Percentiles rank a stretch among this genome's conserved stretches.
Conservation (phyloP, 2,797 vertebrate genomes). For the Chaetophractus vellerosus region DNA sequence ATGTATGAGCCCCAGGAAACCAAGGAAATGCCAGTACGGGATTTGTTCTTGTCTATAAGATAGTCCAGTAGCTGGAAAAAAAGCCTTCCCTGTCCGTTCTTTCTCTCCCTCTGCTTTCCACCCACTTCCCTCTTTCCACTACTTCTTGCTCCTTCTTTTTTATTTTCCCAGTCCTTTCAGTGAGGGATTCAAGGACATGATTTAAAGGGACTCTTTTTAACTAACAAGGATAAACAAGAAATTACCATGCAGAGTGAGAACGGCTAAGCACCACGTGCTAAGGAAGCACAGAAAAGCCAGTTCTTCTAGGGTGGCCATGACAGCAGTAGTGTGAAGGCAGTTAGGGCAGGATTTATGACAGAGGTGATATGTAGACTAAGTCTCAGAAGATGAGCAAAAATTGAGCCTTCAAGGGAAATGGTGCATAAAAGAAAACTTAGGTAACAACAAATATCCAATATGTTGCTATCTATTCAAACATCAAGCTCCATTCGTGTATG, state of each 20-base stretch:
- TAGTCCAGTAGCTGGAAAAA: not conserved
- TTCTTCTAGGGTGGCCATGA: accelerated
- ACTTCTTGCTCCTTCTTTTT: accelerated
- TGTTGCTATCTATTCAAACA: not conserved
- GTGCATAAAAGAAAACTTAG: not conserved
- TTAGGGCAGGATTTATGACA: accelerated
- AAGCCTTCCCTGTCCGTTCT: not conserved
- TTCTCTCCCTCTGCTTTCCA: not conserved
- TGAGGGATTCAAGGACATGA: not conserved
- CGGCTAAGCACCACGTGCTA: accelerated
- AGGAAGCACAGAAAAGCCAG: not conserved
- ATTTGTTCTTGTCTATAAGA: not conserved
- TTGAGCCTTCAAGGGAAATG: not conserved
- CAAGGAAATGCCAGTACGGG: not conserved
- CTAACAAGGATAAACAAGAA: not conserved
- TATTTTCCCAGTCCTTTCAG: not conserved
- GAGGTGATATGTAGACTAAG: not conserved
- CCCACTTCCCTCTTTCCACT: not conserved
- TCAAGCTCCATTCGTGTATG: not conserved
- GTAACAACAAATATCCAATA: not conserved
- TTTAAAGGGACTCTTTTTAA: not conserved
- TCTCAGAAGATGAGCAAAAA: not conserved
- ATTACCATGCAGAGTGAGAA: not conserved
- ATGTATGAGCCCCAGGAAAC: not conserved
- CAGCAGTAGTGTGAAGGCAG: not conserved